Evolutionary conservation across 2,113 vertebrate genomes (phyloP), one percentile per base, ranked within the genome.

Genomic region (Corythaeola cristata): DNA sequence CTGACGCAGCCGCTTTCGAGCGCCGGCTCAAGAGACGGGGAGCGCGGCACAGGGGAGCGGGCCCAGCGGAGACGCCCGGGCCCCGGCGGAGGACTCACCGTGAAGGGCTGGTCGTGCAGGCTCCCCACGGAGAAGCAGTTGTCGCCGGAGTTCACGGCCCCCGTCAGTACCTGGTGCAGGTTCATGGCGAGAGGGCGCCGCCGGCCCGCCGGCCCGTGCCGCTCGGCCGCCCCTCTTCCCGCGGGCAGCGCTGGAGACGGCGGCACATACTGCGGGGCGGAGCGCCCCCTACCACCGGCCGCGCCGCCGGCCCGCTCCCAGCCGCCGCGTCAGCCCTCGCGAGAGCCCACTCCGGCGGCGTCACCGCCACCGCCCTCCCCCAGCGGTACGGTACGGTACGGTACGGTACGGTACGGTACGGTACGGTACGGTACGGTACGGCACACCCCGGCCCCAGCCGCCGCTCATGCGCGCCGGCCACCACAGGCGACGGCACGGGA

Each of bases 151-250:
- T 99, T 99, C 96, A 99, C 99, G 16, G 99, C 99, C 67, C 99
- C 99, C 17, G 99, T 99, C 93, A 99, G 98, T 96, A 99, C 99
- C 97, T 99, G 99, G 98, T 99, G 99, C 93, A 99, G 98, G 98
- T 99, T 99, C 99, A 99, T 99, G 96, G 69, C 96, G 73, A 53
- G 21, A 30, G 15, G n/a, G 18, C 27, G 84, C 55, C 69, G 39
- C 83, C 60, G 41, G 50, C 69, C 28, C 66, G 49, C 63, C n/a
- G 18, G 18, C 24, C 63, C 55, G 62, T 37, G 52, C 85, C 94
- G 73, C 96, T 90, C 72, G 62, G 11, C 63, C n/a, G 7, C 15
- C 91, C 45, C 26, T 32, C 39, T 37, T 66, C 58, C 44, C 59
- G 10, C 50, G 12, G 41, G 72, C 20, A 41, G n/a, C 35, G 33